phyloP scores from a whole-genome alignment of 2,888 invertebrate species.

The Scaptodrosophila latifasciaeformis region DNA sequence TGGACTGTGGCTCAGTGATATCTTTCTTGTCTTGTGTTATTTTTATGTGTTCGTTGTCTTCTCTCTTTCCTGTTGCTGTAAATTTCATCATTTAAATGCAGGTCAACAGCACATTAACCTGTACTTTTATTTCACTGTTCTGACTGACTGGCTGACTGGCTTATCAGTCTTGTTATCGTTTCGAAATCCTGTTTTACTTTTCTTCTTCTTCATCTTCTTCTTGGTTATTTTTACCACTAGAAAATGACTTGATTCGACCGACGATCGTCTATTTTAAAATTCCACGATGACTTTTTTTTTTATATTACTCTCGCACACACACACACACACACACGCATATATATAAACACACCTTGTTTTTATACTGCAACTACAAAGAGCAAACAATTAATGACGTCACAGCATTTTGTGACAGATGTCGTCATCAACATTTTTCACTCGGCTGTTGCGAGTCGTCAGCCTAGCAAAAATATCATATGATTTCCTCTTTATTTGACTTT shows the following conservation, averaged over 20 bases:
- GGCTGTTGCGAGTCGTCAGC: no score
- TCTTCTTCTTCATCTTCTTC: not conserved
- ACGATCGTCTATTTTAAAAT: no score
- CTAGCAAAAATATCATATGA: slow-evolving; percentile 37
- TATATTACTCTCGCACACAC: slow-evolving; percentile 5
- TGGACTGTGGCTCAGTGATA: no score
- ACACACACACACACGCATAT: not conserved
- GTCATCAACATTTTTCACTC: no score
- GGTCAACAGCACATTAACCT: slow-evolving; percentile 57
- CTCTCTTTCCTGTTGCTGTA: slow-evolving; percentile 38
- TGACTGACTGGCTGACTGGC: not conserved
- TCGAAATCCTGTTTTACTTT: slow-evolving; percentile 22
- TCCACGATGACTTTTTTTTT: no score
- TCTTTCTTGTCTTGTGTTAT: no score
- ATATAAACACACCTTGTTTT: slow-evolving; percentile 1
- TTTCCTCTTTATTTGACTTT: slow-evolving; percentile 30
- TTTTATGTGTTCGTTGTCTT: slow-evolving; percentile 8
- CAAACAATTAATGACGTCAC: slow-evolving; percentile 43
- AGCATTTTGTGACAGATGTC: slow-evolving; percentile 17
- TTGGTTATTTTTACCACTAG: no score
- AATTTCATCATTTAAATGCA: slow-evolving; percentile 50
- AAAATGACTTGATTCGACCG: no score
- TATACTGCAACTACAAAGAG: no score
- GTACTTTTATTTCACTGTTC: slow-evolving; percentile 17
- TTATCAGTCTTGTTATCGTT: slow-evolving; percentile 9